Evolutionary conservation across 2,888 invertebrate species (phyloP), one percentile per base, ranked within the genome.

Genomic region (Andrena chrysosceles): DNA sequence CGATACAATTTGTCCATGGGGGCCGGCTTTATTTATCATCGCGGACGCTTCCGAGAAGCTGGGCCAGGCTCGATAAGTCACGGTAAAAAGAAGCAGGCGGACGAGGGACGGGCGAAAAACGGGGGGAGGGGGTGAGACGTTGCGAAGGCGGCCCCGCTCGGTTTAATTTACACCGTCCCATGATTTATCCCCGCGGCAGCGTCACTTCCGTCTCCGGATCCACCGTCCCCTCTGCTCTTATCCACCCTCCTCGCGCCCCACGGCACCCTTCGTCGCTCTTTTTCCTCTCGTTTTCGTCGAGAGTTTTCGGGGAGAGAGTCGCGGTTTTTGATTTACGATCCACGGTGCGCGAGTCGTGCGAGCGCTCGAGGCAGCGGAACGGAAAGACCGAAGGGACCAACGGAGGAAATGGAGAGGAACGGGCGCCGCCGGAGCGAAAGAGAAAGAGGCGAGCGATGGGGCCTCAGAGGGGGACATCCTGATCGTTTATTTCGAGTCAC

Each of bases 401-500:
- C 42, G 29, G 70, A 60, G 79, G 56, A 71, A 64, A 83, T 71
- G 63, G 72, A 77, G 76, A 59, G 79, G 64, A 79, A 79, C 77
- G 13, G 20, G 60, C 10, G 29, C 3, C 8, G n/a, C 4, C n/a
- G 6, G 10, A 8, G 23, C 16, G 10, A n/a, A 13, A 71, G 72
- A 70, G 69, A 60, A 69, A 77, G 63, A 75, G 76, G 81, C 82
- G 79, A 16, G 4, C 42, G 42, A 4, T 1, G 42, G 42, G 42
- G 4, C 42, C 13, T 0, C 1, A 0, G 79, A 79, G 84, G 84
- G 87, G 87, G 87, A 79, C 77, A 73, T 77, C 77, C 82, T 88
- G 91, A 42, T 91, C 90, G 91, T 91, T 93, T 92, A 92, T 92
- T 92, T 91, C 90, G 90, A 92, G 92, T 92, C 90, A 91, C 90